Base-by-base conservation (phyloP, 2,113 vertebrate species). In the Chionodraco myersi region DNA sequence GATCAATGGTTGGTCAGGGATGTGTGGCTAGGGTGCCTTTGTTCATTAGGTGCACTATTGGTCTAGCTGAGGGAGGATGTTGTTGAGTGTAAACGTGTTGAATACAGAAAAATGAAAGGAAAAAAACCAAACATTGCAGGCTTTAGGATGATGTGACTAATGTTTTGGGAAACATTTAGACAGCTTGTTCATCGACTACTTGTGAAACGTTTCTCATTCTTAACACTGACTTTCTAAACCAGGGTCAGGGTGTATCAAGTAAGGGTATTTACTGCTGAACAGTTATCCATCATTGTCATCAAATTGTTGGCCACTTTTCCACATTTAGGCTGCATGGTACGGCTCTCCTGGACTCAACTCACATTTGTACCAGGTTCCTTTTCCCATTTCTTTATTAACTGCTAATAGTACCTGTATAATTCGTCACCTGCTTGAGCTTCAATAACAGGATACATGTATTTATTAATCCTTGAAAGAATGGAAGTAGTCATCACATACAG, bases 81-180 rank as follows among this genome's bases (percentile, higher is more conserved):
- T 65, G 72, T 73, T 84, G 65, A 82, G 34, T 45, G 53, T 51
- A 11, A 11, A 14, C 53, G 81, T 76, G 81, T 64, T 83, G 59
- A 86, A 84, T 89, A 83, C 60, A 70, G 70, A 79, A 82, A 78
- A 76, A 58, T 53, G 18, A 49, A 23, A 23, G 34, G 57, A 57
- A 63, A 36, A 21, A 88, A 51, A 64, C 54, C 30, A 48, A 64
- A 30, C 26, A 41, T 49, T 56, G 6, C 44, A 44, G 41, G 36
- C 44, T 65, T 67, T 34, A 34, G 23, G 34, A 65, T 30, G 59
- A 58, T 83, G 66, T 74, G 52, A 72, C 16, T 30, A 71, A 72
- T 54, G 77, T 71, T 58, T 68, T 58, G 52, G 54, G 75, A 76
- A 84, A 77, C 72, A 83, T 84, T 83, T 83, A 72, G 81, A 67